phyloP scores from a whole-genome alignment of 1,140 invertebrate species.

The Periplaneta americana region DNA sequence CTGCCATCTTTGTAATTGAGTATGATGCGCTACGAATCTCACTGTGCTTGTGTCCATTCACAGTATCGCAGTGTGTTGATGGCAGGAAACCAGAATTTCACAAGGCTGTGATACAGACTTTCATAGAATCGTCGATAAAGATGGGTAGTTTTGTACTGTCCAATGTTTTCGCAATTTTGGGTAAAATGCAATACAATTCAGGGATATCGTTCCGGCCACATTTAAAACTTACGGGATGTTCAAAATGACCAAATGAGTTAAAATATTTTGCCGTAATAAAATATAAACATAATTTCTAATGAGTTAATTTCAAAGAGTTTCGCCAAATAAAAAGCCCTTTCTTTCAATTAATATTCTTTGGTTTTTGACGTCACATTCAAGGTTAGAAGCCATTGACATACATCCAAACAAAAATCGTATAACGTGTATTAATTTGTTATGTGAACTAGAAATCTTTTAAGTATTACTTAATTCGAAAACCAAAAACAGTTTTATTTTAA shows the following conservation, averaged over 20 bases:
- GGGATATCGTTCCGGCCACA: not conserved
- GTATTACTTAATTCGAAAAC: not conserved
- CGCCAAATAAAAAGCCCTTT: not conserved
- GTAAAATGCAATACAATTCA: not conserved
- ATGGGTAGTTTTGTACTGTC: not conserved
- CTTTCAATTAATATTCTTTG: not conserved
- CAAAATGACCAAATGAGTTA: not conserved
- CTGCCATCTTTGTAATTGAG: not conserved
- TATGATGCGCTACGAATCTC: too few species aligned
- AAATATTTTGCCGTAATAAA: not conserved
- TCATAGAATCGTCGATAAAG: not conserved
- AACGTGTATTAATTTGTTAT: not conserved
- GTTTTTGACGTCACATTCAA: not conserved
- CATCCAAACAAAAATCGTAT: not conserved
- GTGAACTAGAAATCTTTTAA: not conserved
- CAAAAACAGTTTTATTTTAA: not conserved
- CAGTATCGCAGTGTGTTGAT: not conserved
- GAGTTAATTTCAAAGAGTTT: not conserved
- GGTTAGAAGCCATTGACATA: not conserved
- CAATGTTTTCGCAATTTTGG: not conserved
- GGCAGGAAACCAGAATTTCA: not conserved
- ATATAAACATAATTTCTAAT: not conserved
- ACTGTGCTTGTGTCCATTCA: not conserved
- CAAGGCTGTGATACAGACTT: not conserved
- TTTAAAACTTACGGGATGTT: not conserved